Evolutionary conservation across 2,113 vertebrate genomes (phyloP).

Genomic region (Xyrauchen texanus): DNA sequence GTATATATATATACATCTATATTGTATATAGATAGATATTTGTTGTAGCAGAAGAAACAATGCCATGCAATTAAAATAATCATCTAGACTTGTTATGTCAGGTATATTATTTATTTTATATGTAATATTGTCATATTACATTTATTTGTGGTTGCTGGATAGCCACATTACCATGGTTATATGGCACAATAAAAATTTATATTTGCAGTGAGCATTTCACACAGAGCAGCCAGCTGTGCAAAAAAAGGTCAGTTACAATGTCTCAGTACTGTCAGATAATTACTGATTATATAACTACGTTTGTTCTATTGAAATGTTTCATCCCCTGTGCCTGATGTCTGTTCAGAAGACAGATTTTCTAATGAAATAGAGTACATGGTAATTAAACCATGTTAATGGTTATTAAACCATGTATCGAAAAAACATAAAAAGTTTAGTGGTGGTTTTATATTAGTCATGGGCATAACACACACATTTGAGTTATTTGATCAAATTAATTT

Average conservation of each 20-base stretch:
- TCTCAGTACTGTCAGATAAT: constrained; percentile 48
- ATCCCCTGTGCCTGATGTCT: background rate
- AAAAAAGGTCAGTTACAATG: constrained; percentile 30
- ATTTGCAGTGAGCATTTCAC: constrained; percentile 3
- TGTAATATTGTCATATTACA: background rate
- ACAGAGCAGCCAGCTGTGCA: constrained; percentile 44
- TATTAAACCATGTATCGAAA: too few species aligned
- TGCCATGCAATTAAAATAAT: too few species aligned
- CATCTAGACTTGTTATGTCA: too few species aligned
- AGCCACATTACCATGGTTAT: background rate
- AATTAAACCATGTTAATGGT: too few species aligned
- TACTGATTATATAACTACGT: constrained; percentile 50
- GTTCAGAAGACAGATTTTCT: background rate
- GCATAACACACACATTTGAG: too few species aligned
- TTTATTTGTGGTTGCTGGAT: background rate
- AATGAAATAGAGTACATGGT: constrained; percentile 4
- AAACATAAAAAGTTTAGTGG: background rate
- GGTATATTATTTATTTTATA: too few species aligned
- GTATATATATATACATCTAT: too few species aligned
- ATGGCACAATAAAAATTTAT: background rate
- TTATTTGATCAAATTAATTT: too few species aligned
- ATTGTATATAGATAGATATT: too few species aligned
- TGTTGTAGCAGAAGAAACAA: too few species aligned
- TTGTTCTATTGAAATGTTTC: constrained; percentile 25
- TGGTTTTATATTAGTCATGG: background rate